Evolutionary conservation across 2,797 vertebrate species (phyloP), one percentile per base, ranked within the genome.

Genomic region (Myripristis jacobus): DNA sequence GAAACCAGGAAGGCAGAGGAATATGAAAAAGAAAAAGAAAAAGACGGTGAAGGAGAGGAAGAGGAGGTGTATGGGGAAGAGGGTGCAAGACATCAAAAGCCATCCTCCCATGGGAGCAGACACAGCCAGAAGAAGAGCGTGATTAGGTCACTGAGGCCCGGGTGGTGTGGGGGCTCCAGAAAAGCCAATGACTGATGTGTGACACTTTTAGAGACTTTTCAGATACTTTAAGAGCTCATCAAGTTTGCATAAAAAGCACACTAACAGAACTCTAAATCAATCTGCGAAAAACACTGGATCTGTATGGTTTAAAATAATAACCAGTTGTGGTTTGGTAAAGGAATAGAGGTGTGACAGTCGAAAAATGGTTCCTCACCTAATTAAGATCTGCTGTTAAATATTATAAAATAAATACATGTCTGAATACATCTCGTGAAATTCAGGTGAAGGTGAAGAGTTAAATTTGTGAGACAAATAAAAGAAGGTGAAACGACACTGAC

Each of bases 151-250:
- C 90, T 98, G 80, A 92, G 89, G 46, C 94, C 95, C 0, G 92
- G 94, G 38, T 99, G 98, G 77, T 99, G 97, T 22, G 93, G 93
- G 69, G 82, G 93, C 75, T 94, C 95, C 38, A 93, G 78, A 16
- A 87, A 93, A 27, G 88, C 89, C 3, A 87, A 89, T 1, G 94
- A 97, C 79, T 98, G 89, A 98, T 68, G 38, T 3, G 10, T 6
- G 22, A 24, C 27, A 2, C 18, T 21, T 19, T 31, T 21, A 6
- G 22, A 24, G 38, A 2, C 18, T 21, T 19, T 31, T 21, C 6
- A 12, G 57, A 44, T 13, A 0, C 7, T n/a, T n/a, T n/a, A n/a
- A 46, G 0, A 11, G 41, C 27, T 60, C 38, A 57, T 72, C 34
- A 16, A 52, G 16, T 69, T 67, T 66, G 43, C 54, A 61, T 18